Conservation (phyloP, 1,140 invertebrate species). For the Drosophila funebris region DNA sequence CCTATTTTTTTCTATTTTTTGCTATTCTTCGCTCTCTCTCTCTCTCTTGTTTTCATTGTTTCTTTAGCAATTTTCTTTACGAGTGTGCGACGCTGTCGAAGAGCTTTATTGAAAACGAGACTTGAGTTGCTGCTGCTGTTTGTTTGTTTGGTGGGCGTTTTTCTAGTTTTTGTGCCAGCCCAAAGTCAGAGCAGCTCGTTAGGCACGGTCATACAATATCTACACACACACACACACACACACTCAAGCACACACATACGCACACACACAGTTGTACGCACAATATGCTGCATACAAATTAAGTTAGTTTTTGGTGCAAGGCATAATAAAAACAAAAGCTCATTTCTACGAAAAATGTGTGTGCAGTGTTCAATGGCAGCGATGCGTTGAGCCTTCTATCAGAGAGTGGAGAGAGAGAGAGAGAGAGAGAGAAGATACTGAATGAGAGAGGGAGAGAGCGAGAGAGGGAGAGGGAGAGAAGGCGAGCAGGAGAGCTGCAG, state of each 20-base stretch:
- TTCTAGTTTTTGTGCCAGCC: constrained; percentile 64
- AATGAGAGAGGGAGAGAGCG: background rate
- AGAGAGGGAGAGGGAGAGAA: too few relatives aligned
- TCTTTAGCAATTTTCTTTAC: constrained; percentile 51
- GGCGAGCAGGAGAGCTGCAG: background rate
- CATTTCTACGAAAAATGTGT: constrained; percentile 60
- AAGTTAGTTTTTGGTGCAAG: constrained; percentile 75
- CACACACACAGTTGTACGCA: constrained; percentile 27
- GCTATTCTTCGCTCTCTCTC: background rate
- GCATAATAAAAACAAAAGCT: constrained; percentile 67
- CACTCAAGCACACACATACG: constrained; percentile 4
- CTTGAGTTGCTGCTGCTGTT: constrained; percentile 11
- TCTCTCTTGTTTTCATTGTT: constrained; percentile 21
- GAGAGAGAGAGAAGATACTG: background rate
- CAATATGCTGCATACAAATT: constrained; percentile 69
- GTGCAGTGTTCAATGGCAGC: constrained; percentile 35
- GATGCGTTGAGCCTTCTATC: constrained; percentile 1
- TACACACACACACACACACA: constrained; percentile 26
- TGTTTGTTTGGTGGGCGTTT: constrained; percentile 6
- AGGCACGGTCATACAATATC: constrained; percentile 50
- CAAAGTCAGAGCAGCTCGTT: constrained; percentile 64
- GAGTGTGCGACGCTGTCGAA: constrained; percentile 50
- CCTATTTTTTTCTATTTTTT: constrained; percentile 5
- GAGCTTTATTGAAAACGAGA: constrained; percentile 74
- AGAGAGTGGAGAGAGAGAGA: background rate